Percentiles rank a stretch among this genome's conserved stretches.
phyloP scores from a whole-genome alignment of 1,140 invertebrate genomes.

The Agrypnia vestita region DNA sequence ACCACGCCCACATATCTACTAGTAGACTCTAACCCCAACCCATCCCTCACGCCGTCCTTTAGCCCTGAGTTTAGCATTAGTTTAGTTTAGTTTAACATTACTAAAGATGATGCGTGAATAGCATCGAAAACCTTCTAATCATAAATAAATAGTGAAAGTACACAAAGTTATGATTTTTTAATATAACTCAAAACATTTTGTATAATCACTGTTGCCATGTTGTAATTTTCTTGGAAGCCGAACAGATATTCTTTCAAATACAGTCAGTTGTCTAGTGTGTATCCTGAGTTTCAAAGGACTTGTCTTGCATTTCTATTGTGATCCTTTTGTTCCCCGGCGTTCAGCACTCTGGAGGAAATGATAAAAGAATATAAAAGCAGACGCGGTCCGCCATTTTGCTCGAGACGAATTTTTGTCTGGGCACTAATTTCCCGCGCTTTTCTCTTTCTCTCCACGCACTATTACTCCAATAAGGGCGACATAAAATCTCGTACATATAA shows the following conservation, averaged over 20 bases:
- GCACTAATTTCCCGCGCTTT: neutral
- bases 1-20: neutral
- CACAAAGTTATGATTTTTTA: no score
- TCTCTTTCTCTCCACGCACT: neutral
- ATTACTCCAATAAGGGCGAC: neutral
- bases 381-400: conserved; percentile 5
- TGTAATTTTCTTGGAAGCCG: no score
- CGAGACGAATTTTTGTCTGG: conserved; percentile 2
- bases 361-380: neutral
- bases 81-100: no score
- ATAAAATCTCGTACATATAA: no score
- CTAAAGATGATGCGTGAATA: no score
- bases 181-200: no score
- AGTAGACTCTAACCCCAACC: neutral
- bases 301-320: conserved; percentile 7
- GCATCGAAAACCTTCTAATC: no score
- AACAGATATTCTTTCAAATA: no score
- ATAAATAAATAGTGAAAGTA: no score
- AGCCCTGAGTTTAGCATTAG: no score
- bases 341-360: conserved; percentile 4
- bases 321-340: neutral
- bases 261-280: neutral
- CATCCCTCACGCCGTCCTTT: no score
- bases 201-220: no score
- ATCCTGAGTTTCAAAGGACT: neutral